Percentiles rank a stretch among this genome's conserved stretches.
Evolutionary conservation across 1,140 invertebrate genomes (phyloP).

Genomic region (Drosophila micromelanica): DNA sequence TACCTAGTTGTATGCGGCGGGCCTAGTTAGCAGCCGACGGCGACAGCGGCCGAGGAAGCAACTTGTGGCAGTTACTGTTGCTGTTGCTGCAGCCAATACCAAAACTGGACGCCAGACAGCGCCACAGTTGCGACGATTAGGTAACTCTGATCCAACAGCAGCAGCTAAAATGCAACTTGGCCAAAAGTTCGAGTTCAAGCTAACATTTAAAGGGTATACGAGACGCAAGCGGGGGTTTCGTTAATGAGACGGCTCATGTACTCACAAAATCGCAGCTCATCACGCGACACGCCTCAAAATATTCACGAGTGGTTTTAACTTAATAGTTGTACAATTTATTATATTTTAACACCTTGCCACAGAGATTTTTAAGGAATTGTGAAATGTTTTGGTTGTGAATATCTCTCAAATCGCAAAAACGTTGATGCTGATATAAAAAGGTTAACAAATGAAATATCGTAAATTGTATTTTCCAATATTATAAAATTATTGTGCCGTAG

Average conservation of each 20-base stretch:
- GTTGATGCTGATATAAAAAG: too few species aligned
- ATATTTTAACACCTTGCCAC: too few species aligned
- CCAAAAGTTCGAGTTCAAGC: conserved; percentile 80
- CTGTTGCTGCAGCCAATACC: conserved; percentile 40
- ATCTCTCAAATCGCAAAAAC: too few species aligned
- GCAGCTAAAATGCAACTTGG: background rate
- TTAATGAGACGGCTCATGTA: conserved; percentile 37
- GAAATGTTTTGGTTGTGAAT: too few species aligned
- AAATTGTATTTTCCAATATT: too few species aligned
- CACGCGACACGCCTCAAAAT: background rate
- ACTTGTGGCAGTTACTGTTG: conserved; percentile 48
- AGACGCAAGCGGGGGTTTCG: conserved; percentile 1
- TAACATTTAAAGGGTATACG: conserved; percentile 47
- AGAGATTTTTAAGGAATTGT: too few species aligned
- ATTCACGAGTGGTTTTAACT: conserved; percentile 8
- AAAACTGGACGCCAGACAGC: conserved; percentile 47
- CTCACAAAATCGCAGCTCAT: conserved; percentile 19
- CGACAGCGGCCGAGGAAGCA: conserved; percentile 59
- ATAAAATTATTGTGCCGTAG: too few species aligned
- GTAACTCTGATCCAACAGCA: conserved; percentile 44
- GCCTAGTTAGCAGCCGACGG: conserved; percentile 46
- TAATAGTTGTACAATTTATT: too few species aligned
- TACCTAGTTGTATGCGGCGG: conserved; percentile 15
- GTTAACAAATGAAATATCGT: too few species aligned
- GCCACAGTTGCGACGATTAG: conserved; percentile 58